phyloP scores from a whole-genome alignment of 2,113 vertebrate genomes.

The Lepisosteus osseus region DNA sequence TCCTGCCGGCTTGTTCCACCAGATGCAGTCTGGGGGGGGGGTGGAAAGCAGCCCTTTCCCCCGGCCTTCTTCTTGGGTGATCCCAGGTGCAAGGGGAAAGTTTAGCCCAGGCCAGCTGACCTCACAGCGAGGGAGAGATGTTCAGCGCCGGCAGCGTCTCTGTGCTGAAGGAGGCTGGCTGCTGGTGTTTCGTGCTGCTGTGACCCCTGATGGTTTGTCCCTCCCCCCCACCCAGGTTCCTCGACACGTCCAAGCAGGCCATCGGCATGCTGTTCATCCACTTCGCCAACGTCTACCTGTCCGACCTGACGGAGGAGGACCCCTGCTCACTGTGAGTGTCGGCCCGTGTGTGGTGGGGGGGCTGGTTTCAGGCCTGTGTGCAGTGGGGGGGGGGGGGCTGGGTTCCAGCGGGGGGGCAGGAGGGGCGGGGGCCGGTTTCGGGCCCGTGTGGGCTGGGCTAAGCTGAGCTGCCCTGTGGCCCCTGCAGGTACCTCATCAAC shows the following conservation, averaged over 20 bases:
- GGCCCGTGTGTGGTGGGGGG: not conserved
- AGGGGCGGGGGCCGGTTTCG: not conserved
- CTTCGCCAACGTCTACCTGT: slow-evolving; percentile 96
- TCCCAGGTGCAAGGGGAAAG: too few relatives aligned
- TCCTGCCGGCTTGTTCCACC: too few relatives aligned
- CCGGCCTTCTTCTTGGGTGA: too few relatives aligned
- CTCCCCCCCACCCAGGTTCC: slow-evolving; percentile 75
- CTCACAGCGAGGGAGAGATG: too few relatives aligned
- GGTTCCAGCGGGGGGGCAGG: too few relatives aligned
- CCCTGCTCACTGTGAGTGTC: slow-evolving; percentile 93
- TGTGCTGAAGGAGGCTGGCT: too few relatives aligned
- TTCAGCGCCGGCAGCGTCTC: too few relatives aligned
- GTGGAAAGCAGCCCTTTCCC: too few relatives aligned
- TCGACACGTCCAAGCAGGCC: slow-evolving; percentile 98
- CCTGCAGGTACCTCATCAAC: slow-evolving; percentile 91
- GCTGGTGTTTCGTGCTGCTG: not conserved
- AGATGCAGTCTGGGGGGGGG: too few relatives aligned
- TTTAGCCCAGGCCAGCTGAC: too few relatives aligned
- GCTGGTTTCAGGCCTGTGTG: not conserved
- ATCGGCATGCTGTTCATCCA: slow-evolving; percentile 99
- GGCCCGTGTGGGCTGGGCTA: not conserved
- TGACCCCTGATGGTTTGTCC: not conserved
- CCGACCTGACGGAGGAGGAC: slow-evolving; percentile 91
- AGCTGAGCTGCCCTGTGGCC: not conserved
- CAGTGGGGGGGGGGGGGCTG: not conserved